Base-by-base conservation (phyloP, 1,140 invertebrate genomes). In the Mylabris phalerata region DNA sequence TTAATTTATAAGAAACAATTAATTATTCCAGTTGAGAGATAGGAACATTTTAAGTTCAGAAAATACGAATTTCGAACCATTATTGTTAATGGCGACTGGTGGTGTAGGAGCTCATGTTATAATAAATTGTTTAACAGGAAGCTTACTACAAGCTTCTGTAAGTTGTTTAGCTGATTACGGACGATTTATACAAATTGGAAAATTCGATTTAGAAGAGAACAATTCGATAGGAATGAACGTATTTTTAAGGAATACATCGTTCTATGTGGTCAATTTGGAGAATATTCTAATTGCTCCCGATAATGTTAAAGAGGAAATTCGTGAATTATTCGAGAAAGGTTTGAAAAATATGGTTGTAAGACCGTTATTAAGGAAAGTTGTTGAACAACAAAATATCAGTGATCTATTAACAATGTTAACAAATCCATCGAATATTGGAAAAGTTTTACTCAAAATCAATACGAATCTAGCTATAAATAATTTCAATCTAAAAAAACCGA, bases 151-250 rank as follows among this genome's bases (percentile, higher is more conserved):
- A 65, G 82, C 82, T 40, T 82, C 81, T 60, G 63, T 88, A 10
- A 70, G 81, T 55, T 82, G 84, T 66, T 67, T 89, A 24, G 82
- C 81, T 13, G 70, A 77, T 46, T 82, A 84, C 67, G 86, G 86
- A 43, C 72, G 82, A 44, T 87, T 89, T 68, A 66, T 88, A 27
- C 87, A 89, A 73, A 85, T 88, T 62, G 86, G 86, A 63, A 88
- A 88, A 75, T 82, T 82, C 67, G 85, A 88, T 72, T 67, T 86
- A 24, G 80, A 82, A 9, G 83, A 85, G 61, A 84, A 88, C 67
- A 81, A 80, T 48, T 71, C 76, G 42, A 72, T 88, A 38, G 83
- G 75, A 10, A 75, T 78, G 75, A 72, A 82, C 40, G 70, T 87
- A 11, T 88, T 90, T 74, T 76, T 78, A 62, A 80, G 57, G 41